Evolutionary conservation across 2,888 invertebrate species (phyloP).

Genomic region (Blera fallax): DNA sequence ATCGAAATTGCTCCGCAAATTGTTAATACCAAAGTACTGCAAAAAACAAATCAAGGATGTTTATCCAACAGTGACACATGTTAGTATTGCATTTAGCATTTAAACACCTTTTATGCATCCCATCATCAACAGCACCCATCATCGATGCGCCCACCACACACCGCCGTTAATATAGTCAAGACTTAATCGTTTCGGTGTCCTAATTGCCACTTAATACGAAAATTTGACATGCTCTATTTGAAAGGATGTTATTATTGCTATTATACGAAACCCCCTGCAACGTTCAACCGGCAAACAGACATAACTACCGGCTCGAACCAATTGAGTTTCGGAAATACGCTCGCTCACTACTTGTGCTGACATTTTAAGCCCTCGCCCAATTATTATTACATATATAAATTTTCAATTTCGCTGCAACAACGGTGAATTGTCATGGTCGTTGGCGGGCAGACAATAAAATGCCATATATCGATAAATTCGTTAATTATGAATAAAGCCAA

Average conservation of each 20-base stretch:
- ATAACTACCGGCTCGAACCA: too few species aligned
- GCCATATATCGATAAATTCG: constrained; percentile 33
- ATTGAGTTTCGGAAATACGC: too few species aligned
- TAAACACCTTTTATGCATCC: background rate
- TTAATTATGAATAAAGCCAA: constrained; percentile 52
- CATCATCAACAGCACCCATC: background rate
- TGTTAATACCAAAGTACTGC: background rate
- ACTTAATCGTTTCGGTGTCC: constrained; percentile 5
- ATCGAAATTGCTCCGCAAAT: background rate
- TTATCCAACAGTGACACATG: background rate
- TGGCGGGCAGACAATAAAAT: constrained; percentile 1
- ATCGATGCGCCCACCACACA: background rate
- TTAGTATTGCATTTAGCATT: background rate
- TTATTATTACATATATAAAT: constrained; percentile 27
- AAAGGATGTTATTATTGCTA: constrained; percentile 3
- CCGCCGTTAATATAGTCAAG: background rate
- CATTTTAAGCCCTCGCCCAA: constrained; percentile 8
- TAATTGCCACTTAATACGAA: constrained; percentile 7
- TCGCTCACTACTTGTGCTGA: background rate
- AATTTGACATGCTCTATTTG: constrained; percentile 9
- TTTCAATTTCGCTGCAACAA: constrained; percentile 50
- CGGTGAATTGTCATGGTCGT: background rate
- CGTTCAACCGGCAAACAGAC: background rate
- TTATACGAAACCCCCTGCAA: background rate
- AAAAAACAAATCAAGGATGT: background rate